phyloP scores from a whole-genome alignment of 2,113 vertebrate species.

The Patagioenas fasciata region DNA sequence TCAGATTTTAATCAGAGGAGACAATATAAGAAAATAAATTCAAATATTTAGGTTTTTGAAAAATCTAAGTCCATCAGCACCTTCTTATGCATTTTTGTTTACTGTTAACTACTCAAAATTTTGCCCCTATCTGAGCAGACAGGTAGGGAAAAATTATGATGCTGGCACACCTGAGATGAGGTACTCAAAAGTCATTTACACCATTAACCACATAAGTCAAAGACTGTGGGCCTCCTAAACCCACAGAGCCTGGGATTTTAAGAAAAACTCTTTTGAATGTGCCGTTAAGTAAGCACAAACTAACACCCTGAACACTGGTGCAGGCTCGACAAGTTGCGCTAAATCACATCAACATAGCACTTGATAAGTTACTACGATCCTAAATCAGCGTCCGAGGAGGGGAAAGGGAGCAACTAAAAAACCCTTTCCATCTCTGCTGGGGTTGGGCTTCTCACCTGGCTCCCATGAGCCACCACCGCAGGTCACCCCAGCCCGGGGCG shows the following conservation, averaged over 20 bases:
- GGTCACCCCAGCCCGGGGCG: no score
- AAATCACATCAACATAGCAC: background rate
- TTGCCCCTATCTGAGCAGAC: background rate
- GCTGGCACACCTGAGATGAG: background rate
- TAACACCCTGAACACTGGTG: background rate
- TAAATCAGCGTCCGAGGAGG: background rate
- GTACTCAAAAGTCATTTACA: background rate
- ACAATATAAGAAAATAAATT: background rate
- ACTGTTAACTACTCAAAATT: background rate
- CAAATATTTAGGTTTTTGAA: background rate
- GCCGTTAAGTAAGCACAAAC: background rate
- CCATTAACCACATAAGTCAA: background rate
- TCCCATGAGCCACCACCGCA: background rate
- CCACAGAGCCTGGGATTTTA: fast-evolving
- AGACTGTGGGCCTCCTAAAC: fast-evolving
- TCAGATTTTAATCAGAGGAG: background rate
- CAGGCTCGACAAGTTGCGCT: slow-evolving; percentile 25
- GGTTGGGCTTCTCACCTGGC: background rate
- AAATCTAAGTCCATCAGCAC: background rate
- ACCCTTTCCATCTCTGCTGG: background rate
- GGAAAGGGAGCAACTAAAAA: background rate
- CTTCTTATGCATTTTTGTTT: background rate
- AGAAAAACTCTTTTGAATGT: background rate
- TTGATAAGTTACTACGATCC: background rate
- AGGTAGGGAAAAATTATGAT: background rate